phyloP scores from a whole-genome alignment of 1,140 invertebrate genomes.

The Tachypleus tridentatus region DNA sequence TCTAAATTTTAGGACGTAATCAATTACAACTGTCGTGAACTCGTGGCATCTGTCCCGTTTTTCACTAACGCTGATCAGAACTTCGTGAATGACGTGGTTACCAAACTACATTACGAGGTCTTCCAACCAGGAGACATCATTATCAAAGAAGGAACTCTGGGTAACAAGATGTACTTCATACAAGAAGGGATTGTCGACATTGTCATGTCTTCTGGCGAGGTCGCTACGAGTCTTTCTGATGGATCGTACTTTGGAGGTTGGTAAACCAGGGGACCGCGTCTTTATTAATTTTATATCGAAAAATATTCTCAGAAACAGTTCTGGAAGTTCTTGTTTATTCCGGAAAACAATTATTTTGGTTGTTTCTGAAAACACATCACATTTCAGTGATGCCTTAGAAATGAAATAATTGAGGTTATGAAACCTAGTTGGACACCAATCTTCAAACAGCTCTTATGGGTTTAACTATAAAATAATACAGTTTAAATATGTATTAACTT shows the following conservation, averaged over 20 bases:
- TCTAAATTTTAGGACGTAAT: conserved; percentile 64
- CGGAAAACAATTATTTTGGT: no score
- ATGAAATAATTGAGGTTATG: no score
- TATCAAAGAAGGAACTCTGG: conserved; percentile 94
- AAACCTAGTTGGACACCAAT: no score
- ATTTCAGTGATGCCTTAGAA: no score
- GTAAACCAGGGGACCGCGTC: background rate
- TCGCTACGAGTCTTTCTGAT: conserved; percentile 89
- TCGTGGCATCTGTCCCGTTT: conserved; percentile 95
- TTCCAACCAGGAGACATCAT: conserved; percentile 98
- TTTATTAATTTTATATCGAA: no score
- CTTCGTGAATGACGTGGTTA: conserved; percentile 94
- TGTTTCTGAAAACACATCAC: no score
- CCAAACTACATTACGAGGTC: conserved; percentile 95
- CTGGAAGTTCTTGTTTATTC: no score
- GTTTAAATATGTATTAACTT: no score
- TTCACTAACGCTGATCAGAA: conserved; percentile 95
- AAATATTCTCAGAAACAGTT: no score
- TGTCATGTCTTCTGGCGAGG: conserved; percentile 88
- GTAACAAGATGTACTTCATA: conserved; percentile 98
- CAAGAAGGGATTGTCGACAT: conserved; percentile 98
- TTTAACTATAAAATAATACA: no score
- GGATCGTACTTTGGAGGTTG: conserved; percentile 88
- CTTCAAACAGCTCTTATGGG: no score
- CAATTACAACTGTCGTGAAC: conserved; percentile 95